Conservation (phyloP, 2,797 vertebrate genomes). For the Ispidina lecontei region DNA sequence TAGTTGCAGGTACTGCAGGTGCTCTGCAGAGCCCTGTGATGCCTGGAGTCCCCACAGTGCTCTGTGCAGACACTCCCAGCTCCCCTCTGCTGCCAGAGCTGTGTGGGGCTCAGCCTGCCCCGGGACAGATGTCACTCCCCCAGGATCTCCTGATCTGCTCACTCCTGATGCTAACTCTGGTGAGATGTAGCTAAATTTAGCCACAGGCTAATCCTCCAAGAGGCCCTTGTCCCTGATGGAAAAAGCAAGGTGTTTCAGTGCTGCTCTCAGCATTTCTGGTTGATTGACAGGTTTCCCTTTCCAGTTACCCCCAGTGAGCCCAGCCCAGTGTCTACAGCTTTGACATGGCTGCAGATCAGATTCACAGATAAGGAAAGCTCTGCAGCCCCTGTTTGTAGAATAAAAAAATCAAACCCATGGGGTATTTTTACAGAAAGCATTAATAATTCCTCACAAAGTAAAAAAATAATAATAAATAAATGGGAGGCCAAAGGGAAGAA, state of each 20-base stretch:
- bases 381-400: neutral
- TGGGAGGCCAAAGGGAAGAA: neutral
- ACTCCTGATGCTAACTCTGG: conserved; percentile 42
- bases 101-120: neutral
- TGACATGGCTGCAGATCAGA: neutral
- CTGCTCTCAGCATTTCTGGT: conserved; percentile 40
- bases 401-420: neutral
- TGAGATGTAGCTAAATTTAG: conserved; percentile 54
- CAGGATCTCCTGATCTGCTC: conserved; percentile 53
- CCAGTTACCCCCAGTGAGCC: neutral
- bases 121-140: neutral
- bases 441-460: neutral
- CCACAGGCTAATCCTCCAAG: conserved; percentile 48
- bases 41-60: neutral
- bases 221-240: conserved; percentile 33
- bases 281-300: conserved; percentile 38
- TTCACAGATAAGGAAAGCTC: neutral
- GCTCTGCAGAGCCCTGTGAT: neutral
- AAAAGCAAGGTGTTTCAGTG: conserved; percentile 42
- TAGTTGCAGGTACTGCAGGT: neutral
- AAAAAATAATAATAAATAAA: neutral
- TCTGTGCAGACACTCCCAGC: neutral
- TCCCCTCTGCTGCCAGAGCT: neutral
- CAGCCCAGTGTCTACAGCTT: neutral
- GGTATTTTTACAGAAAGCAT: neutral